These are phyloP conservation scores for Grammomys surdaster DNA, from an alignment of 2,113 vertebrate species.

Conservation along the genomic window DNA sequence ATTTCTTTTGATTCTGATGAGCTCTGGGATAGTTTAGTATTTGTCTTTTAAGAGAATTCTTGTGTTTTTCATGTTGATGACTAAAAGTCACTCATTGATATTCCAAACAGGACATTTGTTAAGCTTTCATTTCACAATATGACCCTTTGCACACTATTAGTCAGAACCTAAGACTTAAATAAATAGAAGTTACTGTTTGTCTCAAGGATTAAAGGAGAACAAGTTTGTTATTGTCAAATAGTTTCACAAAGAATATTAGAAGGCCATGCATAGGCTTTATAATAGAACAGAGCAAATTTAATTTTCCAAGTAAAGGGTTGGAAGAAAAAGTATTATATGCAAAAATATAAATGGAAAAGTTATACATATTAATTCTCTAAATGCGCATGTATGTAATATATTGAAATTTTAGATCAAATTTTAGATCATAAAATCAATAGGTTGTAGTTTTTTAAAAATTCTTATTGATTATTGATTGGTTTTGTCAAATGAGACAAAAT, in stretches of 20 bases:
- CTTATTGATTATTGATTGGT: not conserved
- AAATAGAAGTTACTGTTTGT: slow-evolving; percentile 83
- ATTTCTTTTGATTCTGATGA: slow-evolving; percentile 65
- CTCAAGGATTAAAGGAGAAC: slow-evolving; percentile 81
- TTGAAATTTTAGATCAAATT: slow-evolving; percentile 2
- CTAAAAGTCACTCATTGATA: slow-evolving; percentile 82
- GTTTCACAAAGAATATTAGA: slow-evolving; percentile 80
- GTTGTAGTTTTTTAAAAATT: not conserved
- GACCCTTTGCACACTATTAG: slow-evolving; percentile 81
- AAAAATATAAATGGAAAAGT: slow-evolving; percentile 7
- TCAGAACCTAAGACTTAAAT: slow-evolving; percentile 83
- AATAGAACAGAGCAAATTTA: slow-evolving; percentile 65
- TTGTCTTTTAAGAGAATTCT: slow-evolving; percentile 72
- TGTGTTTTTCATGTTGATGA: slow-evolving; percentile 66
- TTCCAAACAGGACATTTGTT: slow-evolving; percentile 80
- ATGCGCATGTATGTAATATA: not conserved
- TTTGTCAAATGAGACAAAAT: not conserved
- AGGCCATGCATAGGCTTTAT: slow-evolving; percentile 61
- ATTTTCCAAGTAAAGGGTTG: slow-evolving; percentile 67
- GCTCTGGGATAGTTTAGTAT: slow-evolving; percentile 53
- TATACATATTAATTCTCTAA: slow-evolving; percentile 6
- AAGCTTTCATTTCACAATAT: slow-evolving; percentile 82
- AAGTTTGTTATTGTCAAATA: slow-evolving; percentile 82
- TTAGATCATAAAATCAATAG: not conserved
- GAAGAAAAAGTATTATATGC: slow-evolving; percentile 49